Evolutionary conservation across 2,797 vertebrate species (phyloP), one percentile per base, ranked within the genome.

Genomic region (Numenius phaeopus): DNA sequence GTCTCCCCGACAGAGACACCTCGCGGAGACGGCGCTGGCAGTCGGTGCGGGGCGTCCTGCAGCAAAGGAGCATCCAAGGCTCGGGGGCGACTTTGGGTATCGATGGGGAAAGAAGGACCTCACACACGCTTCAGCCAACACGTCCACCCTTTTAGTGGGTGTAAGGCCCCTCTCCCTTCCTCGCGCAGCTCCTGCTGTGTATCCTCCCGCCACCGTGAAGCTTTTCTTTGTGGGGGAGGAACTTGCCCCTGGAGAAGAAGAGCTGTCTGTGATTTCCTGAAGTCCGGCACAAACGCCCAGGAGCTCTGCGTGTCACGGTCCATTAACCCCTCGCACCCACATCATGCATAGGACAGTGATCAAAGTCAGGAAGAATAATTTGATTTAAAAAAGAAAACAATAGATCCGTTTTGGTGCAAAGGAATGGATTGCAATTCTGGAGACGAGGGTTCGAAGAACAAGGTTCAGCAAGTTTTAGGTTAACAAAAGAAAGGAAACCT

Each of bases 131-230:
- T 29, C 65, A 72, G 1, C 23, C 54, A 21, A 6, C 5, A 3
- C 1, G 3, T 9, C 11, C 20, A 19, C 21, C 21, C 4, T 59
- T 46, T 9, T 1, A 26, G 12, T 18, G 39, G 39, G 9, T 5
- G 6, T 8, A 4, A 54, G 20, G n/a, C 4, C 77, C 39, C 47
- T 70, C 54, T 72, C 24, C 67, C 16, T 44, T 47, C 59, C 61
- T 73, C 4, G 1, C 22, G 27, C 59, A 49, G 30, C 65, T 80
- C 30, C 72, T 47, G 5, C 18, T 37, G 17, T 13, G 39, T 32
- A 9, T 39, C 34, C 3, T 21, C 49, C n/a, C 4, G 15, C 32
- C 7, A 1, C 2, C 0, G 18, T 37, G 55, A 65, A 65, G 15
- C 73, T 79, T 85, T 42, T 42, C 57, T 44, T 23, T 4, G 0